Evolutionary conservation across 2,888 invertebrate species (phyloP), one percentile per base, ranked within the genome.

Genomic region (Drosophila anomalata): DNA sequence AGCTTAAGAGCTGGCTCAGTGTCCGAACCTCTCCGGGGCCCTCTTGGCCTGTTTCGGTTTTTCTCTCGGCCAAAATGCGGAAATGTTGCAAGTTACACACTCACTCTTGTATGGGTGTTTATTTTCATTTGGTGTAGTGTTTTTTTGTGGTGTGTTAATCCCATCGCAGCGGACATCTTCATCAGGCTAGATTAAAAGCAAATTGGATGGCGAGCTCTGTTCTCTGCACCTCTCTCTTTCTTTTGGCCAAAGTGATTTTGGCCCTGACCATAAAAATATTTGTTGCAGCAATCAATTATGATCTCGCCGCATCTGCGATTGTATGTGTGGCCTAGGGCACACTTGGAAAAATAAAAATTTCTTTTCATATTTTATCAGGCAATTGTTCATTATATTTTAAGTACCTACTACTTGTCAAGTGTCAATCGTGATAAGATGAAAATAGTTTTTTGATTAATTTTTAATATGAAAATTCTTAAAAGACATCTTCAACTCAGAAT

Each of bases 161-260:
- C 79, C 73, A 82, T 83, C 85, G 71, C 53, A 29, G 77, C 63
- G 77, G 79, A 83, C 86, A 87, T 81, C 80, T 83, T 76, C 85
- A 78, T 79, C 79, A 78, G 76, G 62, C 58, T 63, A 73, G 76
- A 76, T 80, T 83, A 76, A 68, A 68, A 70, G 73, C 78, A 76
- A 84, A 78, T 81, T 82, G 76, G 72, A 48, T 57, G 52, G 41
- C 50, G 11, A 55, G 31, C 42, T 41, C 59, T 47, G 14, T 12
- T 26, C 56, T 62, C 36, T 9, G 8, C 17, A 8, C 14, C 44
- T 11, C 20, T 20, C 44, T 12, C 44, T 20, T 44, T 20, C 62
- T 61, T 62, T 42, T 17, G 48, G 41, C 61, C 24, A 62, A 73
- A 59, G 66, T 73, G 51, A 66, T 56, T 55, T 71, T 52, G 42